phyloP scores from a whole-genome alignment of 1,140 invertebrate genomes.

The Saxidomus purpurata region DNA sequence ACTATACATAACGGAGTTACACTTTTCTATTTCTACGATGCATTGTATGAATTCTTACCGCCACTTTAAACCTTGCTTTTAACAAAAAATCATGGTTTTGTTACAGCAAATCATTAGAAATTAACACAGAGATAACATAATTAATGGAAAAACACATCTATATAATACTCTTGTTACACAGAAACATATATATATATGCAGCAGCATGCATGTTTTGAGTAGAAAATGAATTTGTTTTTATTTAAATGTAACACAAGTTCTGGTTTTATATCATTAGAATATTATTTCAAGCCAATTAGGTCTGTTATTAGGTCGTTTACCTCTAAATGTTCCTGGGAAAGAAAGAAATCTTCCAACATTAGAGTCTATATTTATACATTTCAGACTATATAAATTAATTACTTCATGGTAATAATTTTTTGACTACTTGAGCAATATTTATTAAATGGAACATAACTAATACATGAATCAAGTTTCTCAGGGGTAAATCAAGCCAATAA shows the following conservation, averaged over 20 bases:
- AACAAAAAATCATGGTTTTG: neutral
- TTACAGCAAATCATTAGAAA: neutral
- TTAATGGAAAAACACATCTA: conserved; percentile 17
- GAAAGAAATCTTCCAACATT: neutral
- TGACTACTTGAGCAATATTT: too few relatives aligned
- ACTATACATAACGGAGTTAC: neutral
- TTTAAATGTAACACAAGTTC: neutral
- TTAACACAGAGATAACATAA: neutral
- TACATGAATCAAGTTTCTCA: too few relatives aligned
- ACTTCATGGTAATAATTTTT: too few relatives aligned
- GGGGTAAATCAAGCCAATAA: too few relatives aligned
- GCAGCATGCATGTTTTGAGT: conserved; percentile 2
- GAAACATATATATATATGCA: neutral
- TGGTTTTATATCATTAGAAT: neutral
- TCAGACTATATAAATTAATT: too few relatives aligned
- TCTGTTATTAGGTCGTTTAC: conserved; percentile 22
- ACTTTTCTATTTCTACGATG: conserved; percentile 12
- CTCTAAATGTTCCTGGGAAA: conserved; percentile 37
- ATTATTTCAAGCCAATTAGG: conserved; percentile 5
- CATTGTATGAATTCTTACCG: conserved; percentile 9
- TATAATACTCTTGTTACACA: conserved; percentile 2
- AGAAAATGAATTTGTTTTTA: neutral
- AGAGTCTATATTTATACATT: neutral
- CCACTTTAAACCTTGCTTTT: conserved; percentile 5
- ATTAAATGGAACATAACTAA: too few relatives aligned